A percentile compares a stretch with the other conserved stretches of the same genome.
Evolutionary conservation across 2,797 vertebrate genomes (phyloP).

Genomic region (Fistularia tabacaria): DNA sequence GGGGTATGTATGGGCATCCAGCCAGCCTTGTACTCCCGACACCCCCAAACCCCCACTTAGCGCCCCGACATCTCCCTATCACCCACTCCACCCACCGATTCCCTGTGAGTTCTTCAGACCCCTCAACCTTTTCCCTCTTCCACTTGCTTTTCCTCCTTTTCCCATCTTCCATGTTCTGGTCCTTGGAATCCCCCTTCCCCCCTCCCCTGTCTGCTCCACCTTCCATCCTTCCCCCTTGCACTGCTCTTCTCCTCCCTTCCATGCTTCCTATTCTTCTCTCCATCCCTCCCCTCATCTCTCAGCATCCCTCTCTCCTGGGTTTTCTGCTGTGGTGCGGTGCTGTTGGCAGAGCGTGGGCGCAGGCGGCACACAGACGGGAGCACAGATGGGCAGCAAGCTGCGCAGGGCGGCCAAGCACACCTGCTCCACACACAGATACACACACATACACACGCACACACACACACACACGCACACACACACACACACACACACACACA

Average conservation of each 20-base stretch:
- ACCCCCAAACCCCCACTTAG: constrained; percentile 22
- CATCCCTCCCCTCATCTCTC: constrained; percentile 58
- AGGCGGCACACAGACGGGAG: constrained; percentile 79
- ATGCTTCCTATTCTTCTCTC: constrained; percentile 31
- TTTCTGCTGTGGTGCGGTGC: constrained; percentile 65
- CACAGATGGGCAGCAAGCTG: constrained; percentile 81
- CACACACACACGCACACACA: constrained; percentile 25
- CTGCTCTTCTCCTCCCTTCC: constrained; percentile 24
- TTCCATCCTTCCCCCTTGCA: constrained; percentile 21
- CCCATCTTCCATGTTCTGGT: constrained; percentile 27
- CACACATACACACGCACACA: constrained; percentile 41
- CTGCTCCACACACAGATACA: constrained; percentile 66
- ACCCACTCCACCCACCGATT: constrained; percentile 28
- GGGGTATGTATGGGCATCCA: constrained; percentile 45
- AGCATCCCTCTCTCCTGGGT: constrained; percentile 71
- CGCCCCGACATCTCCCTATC: constrained; percentile 16
- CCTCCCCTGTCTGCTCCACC: constrained; percentile 27
- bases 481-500: constrained; percentile 20
- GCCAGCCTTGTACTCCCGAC: constrained; percentile 37
- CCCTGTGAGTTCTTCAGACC: constrained; percentile 36
- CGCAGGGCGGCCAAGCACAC: constrained; percentile 73
- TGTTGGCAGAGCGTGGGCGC: constrained; percentile 77
- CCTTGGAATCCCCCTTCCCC: constrained; percentile 41
- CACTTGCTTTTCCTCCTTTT: constrained; percentile 29
- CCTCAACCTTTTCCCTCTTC: constrained; percentile 13